phyloP scores from a whole-genome alignment of 30 jellyfish, hydroid and myxozoan genomes.

The Phacellophora camtschatica region DNA sequence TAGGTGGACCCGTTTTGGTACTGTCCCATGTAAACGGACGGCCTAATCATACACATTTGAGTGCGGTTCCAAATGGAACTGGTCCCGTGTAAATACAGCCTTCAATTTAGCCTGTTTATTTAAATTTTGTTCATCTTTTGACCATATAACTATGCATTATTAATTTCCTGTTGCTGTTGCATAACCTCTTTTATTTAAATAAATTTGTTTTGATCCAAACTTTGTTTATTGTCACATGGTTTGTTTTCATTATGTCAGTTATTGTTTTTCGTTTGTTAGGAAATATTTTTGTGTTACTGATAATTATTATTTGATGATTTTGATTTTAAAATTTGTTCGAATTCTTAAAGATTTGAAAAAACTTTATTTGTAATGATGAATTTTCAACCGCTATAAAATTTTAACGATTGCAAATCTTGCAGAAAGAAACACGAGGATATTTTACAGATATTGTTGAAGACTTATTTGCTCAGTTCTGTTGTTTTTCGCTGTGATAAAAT shows the following conservation, averaged over 20 bases:
- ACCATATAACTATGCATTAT: not conserved
- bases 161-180: not conserved
- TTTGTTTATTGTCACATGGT: not conserved
- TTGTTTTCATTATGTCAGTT: not conserved
- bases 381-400: no score
- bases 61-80: no score
- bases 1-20: not conserved
- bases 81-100: not conserved
- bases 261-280: not conserved
- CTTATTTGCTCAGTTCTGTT: no score
- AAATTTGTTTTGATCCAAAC: not conserved
- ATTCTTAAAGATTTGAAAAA: no score
- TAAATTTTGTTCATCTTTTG: not conserved
- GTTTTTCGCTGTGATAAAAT: no score
- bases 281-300: no score
- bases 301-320: no score
- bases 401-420: no score
- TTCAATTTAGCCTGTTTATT: not conserved
- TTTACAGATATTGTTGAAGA: no score
- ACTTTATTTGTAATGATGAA: no score
- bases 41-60: not conserved
- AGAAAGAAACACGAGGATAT: no score
- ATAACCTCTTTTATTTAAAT: not conserved
- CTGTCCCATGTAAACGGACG: not conserved
- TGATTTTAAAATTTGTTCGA: no score